Conservation (phyloP, 2,113 vertebrate species). For the Corythaixoides concolor region DNA sequence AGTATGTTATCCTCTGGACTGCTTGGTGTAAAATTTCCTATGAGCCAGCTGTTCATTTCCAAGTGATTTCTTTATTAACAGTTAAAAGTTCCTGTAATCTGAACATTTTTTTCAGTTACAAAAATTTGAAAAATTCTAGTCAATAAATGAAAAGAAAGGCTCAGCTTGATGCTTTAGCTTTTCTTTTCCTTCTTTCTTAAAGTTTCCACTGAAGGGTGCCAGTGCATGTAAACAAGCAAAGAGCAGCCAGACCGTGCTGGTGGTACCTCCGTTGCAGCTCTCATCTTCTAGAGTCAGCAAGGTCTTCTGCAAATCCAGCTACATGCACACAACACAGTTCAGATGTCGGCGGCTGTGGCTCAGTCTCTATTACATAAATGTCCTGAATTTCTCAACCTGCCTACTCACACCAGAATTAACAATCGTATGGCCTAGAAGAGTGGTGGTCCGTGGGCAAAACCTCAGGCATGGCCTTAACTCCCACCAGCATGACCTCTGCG, state of each 20-base stretch:
- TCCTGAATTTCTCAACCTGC: not conserved
- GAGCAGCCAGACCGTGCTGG: not conserved
- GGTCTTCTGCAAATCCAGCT: not conserved
- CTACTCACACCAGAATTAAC: not conserved
- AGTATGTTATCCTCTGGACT: not conserved
- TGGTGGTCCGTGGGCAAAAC: not conserved
- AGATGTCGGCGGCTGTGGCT: not conserved
- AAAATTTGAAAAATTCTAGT: not conserved
- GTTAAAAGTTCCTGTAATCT: not conserved
- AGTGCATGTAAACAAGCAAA: not conserved
- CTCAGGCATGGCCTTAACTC: not conserved
- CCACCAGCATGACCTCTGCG: not conserved
- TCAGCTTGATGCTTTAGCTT: not conserved
- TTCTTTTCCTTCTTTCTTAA: not conserved
- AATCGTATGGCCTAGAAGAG: not conserved
- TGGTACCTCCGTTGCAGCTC: not conserved
- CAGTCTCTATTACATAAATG: not conserved
- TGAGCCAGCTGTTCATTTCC: not conserved
- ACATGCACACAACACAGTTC: not conserved
- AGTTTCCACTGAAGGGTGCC: not conserved
- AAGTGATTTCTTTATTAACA: not conserved
- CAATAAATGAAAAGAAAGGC: not conserved
- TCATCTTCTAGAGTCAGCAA: not conserved
- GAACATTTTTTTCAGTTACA: not conserved
- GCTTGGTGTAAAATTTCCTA: not conserved